A percentile compares a stretch with the other conserved stretches of the same genome.
Conservation (phyloP, 2,113 vertebrate species). For the Microcebus griseorufus region DNA sequence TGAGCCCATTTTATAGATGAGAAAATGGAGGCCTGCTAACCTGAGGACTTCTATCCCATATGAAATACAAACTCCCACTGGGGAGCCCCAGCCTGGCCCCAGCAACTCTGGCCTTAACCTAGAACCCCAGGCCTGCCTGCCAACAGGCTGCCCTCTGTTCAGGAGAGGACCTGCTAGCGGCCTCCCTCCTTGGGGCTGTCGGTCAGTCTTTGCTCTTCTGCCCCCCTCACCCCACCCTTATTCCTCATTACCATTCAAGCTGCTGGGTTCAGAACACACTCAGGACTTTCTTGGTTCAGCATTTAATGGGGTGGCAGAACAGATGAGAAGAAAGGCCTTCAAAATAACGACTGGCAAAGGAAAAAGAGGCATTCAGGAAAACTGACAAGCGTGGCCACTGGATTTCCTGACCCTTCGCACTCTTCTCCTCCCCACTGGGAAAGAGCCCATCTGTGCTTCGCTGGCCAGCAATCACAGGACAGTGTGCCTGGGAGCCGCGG, state of each 20-base stretch:
- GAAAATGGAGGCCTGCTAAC: background rate
- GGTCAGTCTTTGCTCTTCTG: background rate
- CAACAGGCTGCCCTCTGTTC: background rate
- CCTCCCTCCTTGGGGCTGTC: background rate
- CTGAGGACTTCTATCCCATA: too few species aligned
- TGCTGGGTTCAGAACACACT: background rate
- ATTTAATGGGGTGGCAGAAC: background rate
- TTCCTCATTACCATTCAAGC: background rate
- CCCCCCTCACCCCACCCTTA: background rate
- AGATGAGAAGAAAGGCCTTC: background rate
- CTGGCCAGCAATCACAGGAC: background rate
- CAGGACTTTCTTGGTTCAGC: background rate
- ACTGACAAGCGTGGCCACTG: background rate
- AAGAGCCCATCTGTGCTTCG: conserved; percentile 2
- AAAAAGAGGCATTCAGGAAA: background rate
- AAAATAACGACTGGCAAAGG: background rate
- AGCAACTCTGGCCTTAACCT: background rate
- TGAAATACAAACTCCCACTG: background rate
- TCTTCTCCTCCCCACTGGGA: background rate
- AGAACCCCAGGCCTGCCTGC: background rate
- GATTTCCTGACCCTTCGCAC: background rate
- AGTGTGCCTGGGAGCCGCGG: background rate
- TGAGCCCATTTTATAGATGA: background rate
- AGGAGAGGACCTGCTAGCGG: background rate
- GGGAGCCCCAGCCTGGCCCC: background rate